Conservation (phyloP, 2,113 vertebrate species). For the Zosterops borbonicus region DNA sequence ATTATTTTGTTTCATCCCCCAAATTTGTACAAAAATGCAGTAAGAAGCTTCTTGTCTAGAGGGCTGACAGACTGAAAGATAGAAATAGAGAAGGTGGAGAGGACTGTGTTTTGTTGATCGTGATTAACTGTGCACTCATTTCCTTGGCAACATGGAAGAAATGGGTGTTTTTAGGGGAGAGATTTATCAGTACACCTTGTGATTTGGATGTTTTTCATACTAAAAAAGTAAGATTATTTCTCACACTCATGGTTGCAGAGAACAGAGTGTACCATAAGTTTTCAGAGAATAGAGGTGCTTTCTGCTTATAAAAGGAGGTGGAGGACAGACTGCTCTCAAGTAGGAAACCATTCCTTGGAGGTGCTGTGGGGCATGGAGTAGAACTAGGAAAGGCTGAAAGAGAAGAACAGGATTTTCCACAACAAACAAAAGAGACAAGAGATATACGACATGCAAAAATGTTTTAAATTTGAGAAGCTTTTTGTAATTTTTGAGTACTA, state of each 20-base stretch:
- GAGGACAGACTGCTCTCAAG: background rate
- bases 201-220: background rate
- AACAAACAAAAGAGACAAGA: background rate
- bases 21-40: background rate
- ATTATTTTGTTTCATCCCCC: background rate
- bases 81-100: conserved; percentile 11
- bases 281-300: background rate
- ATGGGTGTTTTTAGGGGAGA: background rate
- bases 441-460: background rate
- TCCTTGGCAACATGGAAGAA: conserved; percentile 49
- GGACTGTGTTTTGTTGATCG: background rate
- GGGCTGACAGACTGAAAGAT: background rate
- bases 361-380: background rate
- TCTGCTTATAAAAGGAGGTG: background rate
- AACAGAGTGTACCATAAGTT: background rate
- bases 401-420: background rate
- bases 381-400: background rate
- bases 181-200: background rate
- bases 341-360: background rate
- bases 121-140: conserved; percentile 55
- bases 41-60: background rate
- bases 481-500: background rate
- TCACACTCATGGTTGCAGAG: background rate
- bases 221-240: background rate
- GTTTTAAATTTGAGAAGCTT: background rate